Conservation (phyloP, 2,113 vertebrate species). For the Anoplopoma fimbria region DNA sequence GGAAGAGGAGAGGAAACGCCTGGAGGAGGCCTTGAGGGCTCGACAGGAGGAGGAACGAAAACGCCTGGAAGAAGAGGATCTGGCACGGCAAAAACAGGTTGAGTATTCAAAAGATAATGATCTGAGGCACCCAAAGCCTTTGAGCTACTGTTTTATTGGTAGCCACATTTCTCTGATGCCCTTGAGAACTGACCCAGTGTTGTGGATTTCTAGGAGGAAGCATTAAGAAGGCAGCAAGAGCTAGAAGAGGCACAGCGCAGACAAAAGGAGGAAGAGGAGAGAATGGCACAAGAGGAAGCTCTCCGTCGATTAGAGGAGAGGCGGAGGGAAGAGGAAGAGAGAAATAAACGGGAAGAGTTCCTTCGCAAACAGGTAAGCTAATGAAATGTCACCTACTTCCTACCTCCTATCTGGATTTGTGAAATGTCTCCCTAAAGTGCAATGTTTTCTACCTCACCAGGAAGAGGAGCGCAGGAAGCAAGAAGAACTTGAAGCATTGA, state of each 20-base stretch:
- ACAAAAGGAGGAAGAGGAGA: conserved; percentile 94
- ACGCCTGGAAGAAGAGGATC: conserved; percentile 93
- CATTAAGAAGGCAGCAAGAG: conserved; percentile 80
- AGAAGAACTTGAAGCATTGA: conserved; percentile 91
- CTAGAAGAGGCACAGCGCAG: conserved; percentile 87
- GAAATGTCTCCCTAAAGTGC: neutral
- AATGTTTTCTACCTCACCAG: conserved; percentile 59
- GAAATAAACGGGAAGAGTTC: conserved; percentile 91
- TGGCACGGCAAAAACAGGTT: conserved; percentile 95
- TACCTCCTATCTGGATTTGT: neutral
- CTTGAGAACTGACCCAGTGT: conserved; percentile 30
- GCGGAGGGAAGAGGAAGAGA: conserved; percentile 94
- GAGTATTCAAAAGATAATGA: neutral
- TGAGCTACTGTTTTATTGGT: neutral
- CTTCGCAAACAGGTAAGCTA: conserved; percentile 91
- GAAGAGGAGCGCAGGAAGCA: conserved; percentile 93
- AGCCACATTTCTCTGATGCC: neutral
- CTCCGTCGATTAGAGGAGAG: conserved; percentile 91
- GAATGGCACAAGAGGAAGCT: conserved; percentile 93
- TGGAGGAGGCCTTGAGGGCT: conserved; percentile 92
- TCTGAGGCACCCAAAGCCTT: neutral
- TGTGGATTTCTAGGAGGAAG: conserved; percentile 87
- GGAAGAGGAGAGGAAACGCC: conserved; percentile 94
- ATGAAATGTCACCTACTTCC: neutral
- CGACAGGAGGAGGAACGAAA: conserved; percentile 93